A percentile compares a stretch with the other conserved stretches of the same genome.
Conservation (phyloP, 2,113 vertebrate genomes). For the Dendrocopos noguchii region DNA sequence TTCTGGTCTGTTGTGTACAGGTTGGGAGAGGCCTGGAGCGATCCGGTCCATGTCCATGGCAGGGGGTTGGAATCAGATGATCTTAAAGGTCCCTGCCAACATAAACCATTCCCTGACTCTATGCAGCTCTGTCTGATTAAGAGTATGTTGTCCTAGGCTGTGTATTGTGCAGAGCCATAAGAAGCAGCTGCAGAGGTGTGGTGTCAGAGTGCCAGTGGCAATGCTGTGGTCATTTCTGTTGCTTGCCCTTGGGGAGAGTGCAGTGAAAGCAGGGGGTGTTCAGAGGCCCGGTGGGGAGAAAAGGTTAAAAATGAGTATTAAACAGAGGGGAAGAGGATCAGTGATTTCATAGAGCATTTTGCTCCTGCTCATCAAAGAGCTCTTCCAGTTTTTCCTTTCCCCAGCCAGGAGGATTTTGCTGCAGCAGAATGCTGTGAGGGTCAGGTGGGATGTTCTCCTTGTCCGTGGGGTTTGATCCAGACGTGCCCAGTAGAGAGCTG, state of each 20-base stretch:
- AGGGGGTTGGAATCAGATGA: too few species aligned
- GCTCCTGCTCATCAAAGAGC: background rate
- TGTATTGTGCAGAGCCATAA: background rate
- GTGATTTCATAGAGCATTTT: background rate
- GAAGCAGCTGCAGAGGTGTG: background rate
- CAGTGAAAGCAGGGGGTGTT: background rate
- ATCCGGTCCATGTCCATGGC: too few species aligned
- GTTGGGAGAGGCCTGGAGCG: too few species aligned
- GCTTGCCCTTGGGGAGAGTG: background rate
- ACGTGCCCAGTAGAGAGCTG: slow-evolving; percentile 63
- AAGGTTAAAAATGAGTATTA: background rate
- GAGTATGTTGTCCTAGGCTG: background rate
- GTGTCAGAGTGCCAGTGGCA: background rate
- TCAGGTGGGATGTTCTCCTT: background rate
- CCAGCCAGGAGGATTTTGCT: background rate
- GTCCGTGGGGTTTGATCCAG: slow-evolving; percentile 13
- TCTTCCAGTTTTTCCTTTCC: background rate
- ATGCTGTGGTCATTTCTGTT: background rate
- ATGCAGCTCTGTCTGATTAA: background rate
- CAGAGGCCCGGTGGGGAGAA: background rate
- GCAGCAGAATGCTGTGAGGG: background rate
- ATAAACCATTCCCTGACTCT: background rate
- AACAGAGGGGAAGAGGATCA: background rate
- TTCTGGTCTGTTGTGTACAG: slow-evolving; percentile 7
- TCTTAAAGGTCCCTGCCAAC: too few species aligned